Evolutionary conservation across 2,113 vertebrate species (phyloP).

Genomic region (Psettodes erumei): DNA sequence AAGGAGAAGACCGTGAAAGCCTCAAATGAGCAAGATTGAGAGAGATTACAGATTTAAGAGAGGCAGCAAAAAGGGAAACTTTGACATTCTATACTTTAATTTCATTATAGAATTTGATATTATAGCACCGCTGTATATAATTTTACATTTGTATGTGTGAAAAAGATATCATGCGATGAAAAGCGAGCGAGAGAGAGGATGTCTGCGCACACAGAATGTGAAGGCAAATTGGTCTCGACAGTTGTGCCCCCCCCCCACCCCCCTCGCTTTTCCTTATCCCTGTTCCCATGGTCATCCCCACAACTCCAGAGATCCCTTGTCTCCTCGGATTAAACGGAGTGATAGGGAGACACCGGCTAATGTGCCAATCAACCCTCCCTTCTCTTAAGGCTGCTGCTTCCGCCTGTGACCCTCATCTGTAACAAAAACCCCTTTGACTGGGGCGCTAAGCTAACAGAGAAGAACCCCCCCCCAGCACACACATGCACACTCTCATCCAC

Average conservation of each 20-base stretch:
- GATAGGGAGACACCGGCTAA: conserved; percentile 79
- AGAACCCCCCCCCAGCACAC: conserved; percentile 54
- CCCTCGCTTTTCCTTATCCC: conserved; percentile 16
- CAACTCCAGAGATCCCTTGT: conserved; percentile 83
- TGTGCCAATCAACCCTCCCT: conserved; percentile 81
- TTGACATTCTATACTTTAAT: no score
- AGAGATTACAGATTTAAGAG: conserved; percentile 38
- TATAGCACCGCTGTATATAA: not conserved
- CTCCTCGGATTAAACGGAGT: conserved; percentile 83
- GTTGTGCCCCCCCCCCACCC: conserved; percentile 49
- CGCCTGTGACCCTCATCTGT: conserved; percentile 75
- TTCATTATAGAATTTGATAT: no score
- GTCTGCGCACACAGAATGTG: conserved; percentile 32
- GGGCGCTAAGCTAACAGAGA: conserved; percentile 68
- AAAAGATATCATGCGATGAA: not conserved
- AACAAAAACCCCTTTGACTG: conserved; percentile 74
- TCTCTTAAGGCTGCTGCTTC: conserved; percentile 69
- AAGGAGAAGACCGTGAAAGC: conserved; percentile 57
- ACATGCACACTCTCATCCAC: conserved; percentile 67
- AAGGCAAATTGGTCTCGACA: conserved; percentile 65
- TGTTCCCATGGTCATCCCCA: conserved; percentile 73
- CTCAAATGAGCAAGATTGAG: conserved; percentile 56
- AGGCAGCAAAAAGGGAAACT: not conserved
- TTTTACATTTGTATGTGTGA: conserved; percentile 24
- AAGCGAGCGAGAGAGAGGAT: conserved; percentile 34